Base-by-base conservation (phyloP, 2,113 vertebrate species). In the Setophaga kirtlandii region DNA sequence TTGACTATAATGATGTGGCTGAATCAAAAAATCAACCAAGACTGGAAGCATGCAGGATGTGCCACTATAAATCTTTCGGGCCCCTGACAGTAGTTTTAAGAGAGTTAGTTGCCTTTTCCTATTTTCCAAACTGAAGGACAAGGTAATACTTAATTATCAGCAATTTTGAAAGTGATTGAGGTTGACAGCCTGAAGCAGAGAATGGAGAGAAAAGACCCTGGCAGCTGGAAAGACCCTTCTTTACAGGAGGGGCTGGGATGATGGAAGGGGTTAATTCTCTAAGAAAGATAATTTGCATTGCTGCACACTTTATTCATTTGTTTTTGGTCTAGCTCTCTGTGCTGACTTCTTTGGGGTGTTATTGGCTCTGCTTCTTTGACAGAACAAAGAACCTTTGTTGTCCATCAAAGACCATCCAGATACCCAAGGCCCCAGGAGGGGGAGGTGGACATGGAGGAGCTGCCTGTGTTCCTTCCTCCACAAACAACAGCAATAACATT, bases 371-470 rank as follows among this genome's bases (percentile, higher is more conserved):
- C 50, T 92, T 59, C 67, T 87, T 76, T 70, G 68, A 71, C 76
- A 87, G 83, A 95, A 97, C 93, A 96, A 93, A 96, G 78, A 81
- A 67, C 33, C 75, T 94, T 89, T 96, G 78, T 95, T 86, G 70
- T 89, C 87, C 89, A 58, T 83, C 89, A 90, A 85, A 94, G 88
- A 67, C 74, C 92, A 95, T 64, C 71, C 93, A 89, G 75, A 75
- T 37, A 89, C n/a, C 76, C 95, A 83, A 88, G 39, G 93, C 33
- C 86, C 56, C 86, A 81, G 86, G 59, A 92, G 87, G 79, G 86
- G 92, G 91, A 90, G 75, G 60, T 68, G 82, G 71, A 87, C 2
- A 1, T 22, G 82, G 75, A 83, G 59, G 58, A 86, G 88, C 63
- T 94, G 93, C 73, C 44, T 39, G 37, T 20, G 25, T 41, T 89